These are phyloP conservation scores for Rhagoletis pomonella DNA, from an alignment of 1,140 invertebrate genomes.

Conservation along the genomic window DNA sequence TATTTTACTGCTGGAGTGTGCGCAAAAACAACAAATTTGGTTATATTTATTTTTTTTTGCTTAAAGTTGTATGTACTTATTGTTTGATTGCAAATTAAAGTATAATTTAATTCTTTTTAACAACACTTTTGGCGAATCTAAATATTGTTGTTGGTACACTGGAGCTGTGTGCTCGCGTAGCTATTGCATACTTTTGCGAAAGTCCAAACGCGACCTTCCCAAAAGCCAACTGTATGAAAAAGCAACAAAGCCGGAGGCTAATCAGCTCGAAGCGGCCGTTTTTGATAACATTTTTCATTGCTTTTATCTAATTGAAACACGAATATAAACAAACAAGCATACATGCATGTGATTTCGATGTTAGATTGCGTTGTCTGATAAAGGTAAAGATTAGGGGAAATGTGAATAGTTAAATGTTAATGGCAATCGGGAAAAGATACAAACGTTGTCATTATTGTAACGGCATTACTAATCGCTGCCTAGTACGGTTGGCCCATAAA, in stretches of 20 bases:
- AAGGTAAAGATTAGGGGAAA: neutral
- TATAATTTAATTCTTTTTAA: neutral
- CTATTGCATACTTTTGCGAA: too few relatives aligned
- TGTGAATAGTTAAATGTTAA: constrained; percentile 30
- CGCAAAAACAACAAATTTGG: neutral
- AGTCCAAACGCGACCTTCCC: neutral
- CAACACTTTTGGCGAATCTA: neutral
- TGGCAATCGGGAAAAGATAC: neutral
- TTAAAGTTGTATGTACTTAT: too few relatives aligned
- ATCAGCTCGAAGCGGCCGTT: neutral
- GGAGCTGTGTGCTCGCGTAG: neutral
- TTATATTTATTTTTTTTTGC: neutral
- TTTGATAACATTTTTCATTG: constrained; percentile 8
- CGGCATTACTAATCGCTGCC: too few relatives aligned
- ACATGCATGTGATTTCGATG: neutral
- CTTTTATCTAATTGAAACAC: constrained; percentile 28
- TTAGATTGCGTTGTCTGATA: neutral
- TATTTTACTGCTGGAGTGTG: too few relatives aligned
- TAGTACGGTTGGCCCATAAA: too few relatives aligned
- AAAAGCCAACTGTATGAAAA: neutral
- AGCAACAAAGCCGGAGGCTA: neutral
- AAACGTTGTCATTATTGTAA: neutral
- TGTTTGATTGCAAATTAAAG: constrained; percentile 5
- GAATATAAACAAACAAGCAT: neutral
- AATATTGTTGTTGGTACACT: neutral